Evolutionary conservation across 2,888 invertebrate genomes (phyloP).

Genomic region (Aethes cnicana): DNA sequence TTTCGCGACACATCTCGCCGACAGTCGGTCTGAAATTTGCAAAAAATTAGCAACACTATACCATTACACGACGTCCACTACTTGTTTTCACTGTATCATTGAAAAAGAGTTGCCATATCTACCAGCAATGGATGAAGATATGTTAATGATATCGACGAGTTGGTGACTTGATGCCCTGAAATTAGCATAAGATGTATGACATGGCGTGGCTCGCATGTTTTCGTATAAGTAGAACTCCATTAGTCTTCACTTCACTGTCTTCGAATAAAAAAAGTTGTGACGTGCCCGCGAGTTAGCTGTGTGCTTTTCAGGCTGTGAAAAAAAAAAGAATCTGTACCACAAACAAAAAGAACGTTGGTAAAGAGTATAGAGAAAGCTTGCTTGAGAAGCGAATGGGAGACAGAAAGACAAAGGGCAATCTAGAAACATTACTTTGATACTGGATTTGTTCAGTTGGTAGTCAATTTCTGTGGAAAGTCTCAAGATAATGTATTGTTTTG

Average conservation of each 20-base stretch:
- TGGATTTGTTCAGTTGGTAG: no score
- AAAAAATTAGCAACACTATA: background rate
- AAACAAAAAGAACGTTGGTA: no score
- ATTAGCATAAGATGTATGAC: constrained; percentile 17
- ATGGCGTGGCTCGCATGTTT: background rate
- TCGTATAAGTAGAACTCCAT: constrained; percentile 2
- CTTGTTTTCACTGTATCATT: background rate
- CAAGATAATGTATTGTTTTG: no score
- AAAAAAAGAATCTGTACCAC: no score
- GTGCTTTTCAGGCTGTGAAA: background rate
- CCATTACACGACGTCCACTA: background rate
- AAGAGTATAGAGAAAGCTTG: no score
- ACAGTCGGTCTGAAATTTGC: constrained; percentile 5
- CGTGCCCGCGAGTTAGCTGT: no score
- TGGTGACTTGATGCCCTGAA: background rate
- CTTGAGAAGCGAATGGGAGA: no score
- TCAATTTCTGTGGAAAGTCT: no score
- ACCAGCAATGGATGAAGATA: background rate
- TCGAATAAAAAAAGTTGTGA: background rate
- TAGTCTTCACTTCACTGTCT: no score
- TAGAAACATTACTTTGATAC: no score
- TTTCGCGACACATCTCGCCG: constrained; percentile 5
- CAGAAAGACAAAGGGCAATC: no score
- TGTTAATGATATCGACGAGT: no score
- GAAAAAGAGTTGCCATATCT: background rate